Evolutionary conservation across 1,140 invertebrate species (phyloP), one percentile per base, ranked within the genome.

Genomic region (Condylostylus longicornis): DNA sequence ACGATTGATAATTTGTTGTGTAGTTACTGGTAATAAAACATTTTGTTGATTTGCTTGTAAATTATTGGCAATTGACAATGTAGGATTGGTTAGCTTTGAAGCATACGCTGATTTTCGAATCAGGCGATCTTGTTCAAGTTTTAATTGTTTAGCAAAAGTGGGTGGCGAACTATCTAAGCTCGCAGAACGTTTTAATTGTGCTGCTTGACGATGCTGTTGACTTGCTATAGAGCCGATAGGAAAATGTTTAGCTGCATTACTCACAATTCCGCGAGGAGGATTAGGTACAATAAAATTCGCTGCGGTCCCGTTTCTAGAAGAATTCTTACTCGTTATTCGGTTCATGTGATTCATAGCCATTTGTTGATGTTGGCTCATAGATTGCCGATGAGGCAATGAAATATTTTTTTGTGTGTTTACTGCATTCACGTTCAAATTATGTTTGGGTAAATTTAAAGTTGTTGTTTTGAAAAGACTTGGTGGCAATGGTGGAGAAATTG

Each of bases 151-250:
- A 5, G 18, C 22, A 4, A 29, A 5, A 8, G 13, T 50, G 35
- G 45, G 10, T 18, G 22, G 37, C 9, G 42, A 33, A 12, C 58
- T 54, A 35, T 58, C 55, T 21, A 58, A 36, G 7, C 50, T 53
- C 3, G 47, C 28, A 2, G 55, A 49, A 4, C 55, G 44, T 36
- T 58, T 58, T 2, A 54, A 41, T 35, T 46, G 48, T 18, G 33
- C 28, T n/a, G 34, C 18, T 8, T 45, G 41, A 41, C 57, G 55
- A 37, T 58, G 52, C 30, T 49, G 53, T 6, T 54, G 35, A 35
- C 55, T 58, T 42, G 55, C 55, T 23, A 58, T 58, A 5, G 55
- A 55, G 8, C 49, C 49, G 29, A 56, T 56, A 12, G 55, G 33
- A 21, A 8, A 19, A 9, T 19, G 33, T 34, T 34, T 34, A 42